A percentile compares a stretch with the other conserved stretches of the same genome.
Conservation (phyloP, 2,797 vertebrate genomes). For the Lacerta bilineata region DNA sequence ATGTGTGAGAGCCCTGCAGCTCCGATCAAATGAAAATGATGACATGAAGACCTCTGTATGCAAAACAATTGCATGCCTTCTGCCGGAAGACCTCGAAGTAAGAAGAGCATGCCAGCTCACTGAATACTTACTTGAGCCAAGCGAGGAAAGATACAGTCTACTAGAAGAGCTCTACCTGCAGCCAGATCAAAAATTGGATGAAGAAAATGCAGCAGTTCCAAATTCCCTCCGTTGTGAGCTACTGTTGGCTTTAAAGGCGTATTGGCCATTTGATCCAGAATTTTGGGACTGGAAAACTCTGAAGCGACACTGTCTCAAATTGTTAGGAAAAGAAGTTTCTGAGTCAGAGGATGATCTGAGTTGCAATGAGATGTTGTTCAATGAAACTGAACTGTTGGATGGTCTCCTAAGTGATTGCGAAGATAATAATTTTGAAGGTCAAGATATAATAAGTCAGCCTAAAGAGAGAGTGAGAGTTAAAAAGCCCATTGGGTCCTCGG, state of each 20-base stretch:
- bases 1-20: constrained; percentile 95
- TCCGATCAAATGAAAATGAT: constrained; percentile 90
- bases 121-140: constrained; percentile 92
- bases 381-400: constrained; percentile 82
- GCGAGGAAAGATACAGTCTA: constrained; percentile 85
- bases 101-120: constrained; percentile 95
- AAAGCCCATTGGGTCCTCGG: constrained; percentile 84
- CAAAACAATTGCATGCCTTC: constrained; percentile 93
- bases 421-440: constrained; percentile 78
- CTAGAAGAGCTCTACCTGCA: constrained; percentile 92
- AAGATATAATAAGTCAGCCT: constrained; percentile 72
- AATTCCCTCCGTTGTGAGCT: constrained; percentile 98
- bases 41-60: constrained; percentile 93
- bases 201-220: constrained; percentile 91
- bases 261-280: constrained; percentile 98
- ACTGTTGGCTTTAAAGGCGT: constrained; percentile 93
- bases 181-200: constrained; percentile 95
- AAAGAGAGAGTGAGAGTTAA: constrained; percentile 82
- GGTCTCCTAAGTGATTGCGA: constrained; percentile 81
- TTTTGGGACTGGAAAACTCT: constrained; percentile 99
- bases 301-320: constrained; percentile 90
- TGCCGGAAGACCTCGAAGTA: constrained; percentile 94
- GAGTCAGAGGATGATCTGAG: constrained; percentile 86
- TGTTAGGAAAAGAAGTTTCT: constrained; percentile 87
- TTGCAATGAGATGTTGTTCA: constrained; percentile 79